Base-by-base conservation (phyloP, 2,888 invertebrate species). In the Drosophila birchii region DNA sequence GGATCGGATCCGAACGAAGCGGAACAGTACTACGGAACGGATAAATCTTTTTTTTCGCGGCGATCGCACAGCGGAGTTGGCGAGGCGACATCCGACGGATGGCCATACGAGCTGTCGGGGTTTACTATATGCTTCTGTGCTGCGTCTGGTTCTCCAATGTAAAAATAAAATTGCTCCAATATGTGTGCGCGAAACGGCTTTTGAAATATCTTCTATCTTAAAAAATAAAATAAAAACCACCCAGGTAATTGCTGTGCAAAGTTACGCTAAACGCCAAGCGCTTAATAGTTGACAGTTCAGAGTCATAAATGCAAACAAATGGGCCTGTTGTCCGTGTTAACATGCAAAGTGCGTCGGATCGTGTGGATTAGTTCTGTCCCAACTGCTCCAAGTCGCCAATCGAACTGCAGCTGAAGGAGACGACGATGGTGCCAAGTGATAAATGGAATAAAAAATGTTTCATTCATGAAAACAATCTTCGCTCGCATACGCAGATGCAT, bases 381-480 rank as follows among this genome's bases (percentile, higher is more conserved):
- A 32, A 34, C 29, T 38, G 45, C 47, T n/a, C 41, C 60, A 64
- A 64, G 63, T 55, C 18, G 63, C 39, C 32, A 39, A 60, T 70
- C 49, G 39, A 55, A 60, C 41, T 78, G 78, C 79, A 79, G 66
- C 49, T 62, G 68, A 55, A 60, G 60, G 71, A 60, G 71, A 53
- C 34, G 51, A 53, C 51, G 49, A 64, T 51, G 63, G 63, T 73
- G 64, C 44, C 64, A 61, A 69, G 73, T 82, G 75, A 78, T 80
- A 74, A 72, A 56, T 62, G 69, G 76, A 80, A 78, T 78, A 86
- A 81, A 67, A 69, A 68, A 68, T 54, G 80, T 80, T 86, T 80
- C 86, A 84, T 84, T 84, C 83, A 84, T 83, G 66, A 85, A 75
- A 63, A 43, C 55, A 78, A 70, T 70, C 45, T 61, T 38, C 58